A percentile compares a stretch with the other conserved stretches of the same genome.
phyloP scores from a whole-genome alignment of 2,797 vertebrate species.

The Hybognathus amarus region DNA sequence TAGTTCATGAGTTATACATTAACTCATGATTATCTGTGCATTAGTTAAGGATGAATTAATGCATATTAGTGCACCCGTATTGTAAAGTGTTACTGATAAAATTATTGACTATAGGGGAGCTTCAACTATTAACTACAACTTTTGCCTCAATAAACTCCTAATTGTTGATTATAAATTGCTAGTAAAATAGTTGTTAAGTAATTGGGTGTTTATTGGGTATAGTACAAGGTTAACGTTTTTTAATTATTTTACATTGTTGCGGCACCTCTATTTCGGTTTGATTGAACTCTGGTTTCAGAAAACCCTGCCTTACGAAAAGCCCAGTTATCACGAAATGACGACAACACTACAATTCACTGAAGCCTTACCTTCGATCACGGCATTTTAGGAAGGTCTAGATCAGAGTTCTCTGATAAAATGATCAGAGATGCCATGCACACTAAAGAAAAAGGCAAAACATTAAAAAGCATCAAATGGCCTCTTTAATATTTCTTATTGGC shows the following conservation, averaged over 20 bases:
- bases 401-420: background rate
- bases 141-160: too few relatives aligned
- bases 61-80: too few relatives aligned
- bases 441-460: background rate
- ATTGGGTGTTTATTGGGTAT: background rate
- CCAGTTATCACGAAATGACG: background rate
- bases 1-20: too few relatives aligned
- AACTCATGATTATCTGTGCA: too few relatives aligned
- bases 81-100: too few relatives aligned
- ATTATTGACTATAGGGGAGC: too few relatives aligned
- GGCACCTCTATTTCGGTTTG: background rate
- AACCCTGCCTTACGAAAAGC: background rate
- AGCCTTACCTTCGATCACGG: background rate
- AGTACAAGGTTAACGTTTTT: background rate
- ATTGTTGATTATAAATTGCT: too few relatives aligned
- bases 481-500: background rate
- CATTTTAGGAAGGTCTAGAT: background rate
- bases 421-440: background rate
- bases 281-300: background rate
- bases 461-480: background rate
- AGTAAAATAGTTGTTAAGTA: too few relatives aligned
- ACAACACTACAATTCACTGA: background rate
- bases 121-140: too few relatives aligned
- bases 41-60: too few relatives aligned
- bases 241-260: background rate